Conservation (phyloP, 2,888 invertebrate genomes). For the Rosalia funebris region DNA sequence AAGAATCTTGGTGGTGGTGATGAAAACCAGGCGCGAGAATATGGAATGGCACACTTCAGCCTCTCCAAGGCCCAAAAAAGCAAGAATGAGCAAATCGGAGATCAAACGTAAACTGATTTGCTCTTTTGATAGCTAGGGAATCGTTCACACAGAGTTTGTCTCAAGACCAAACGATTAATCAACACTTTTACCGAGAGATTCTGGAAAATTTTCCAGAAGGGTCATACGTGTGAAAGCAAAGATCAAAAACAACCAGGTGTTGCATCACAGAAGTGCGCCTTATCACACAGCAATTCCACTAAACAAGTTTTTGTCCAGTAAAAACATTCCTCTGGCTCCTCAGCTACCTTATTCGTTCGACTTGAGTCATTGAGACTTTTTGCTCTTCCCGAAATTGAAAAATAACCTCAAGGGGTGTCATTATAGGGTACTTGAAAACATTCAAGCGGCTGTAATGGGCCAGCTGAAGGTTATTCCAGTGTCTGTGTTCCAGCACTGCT, state of each 20-base stretch:
- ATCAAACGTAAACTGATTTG: too few species aligned
- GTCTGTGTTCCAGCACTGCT: neutral
- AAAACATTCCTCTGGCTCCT: neutral
- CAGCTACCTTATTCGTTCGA: neutral
- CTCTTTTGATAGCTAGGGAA: too few species aligned
- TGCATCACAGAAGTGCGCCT: neutral
- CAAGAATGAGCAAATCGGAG: too few species aligned
- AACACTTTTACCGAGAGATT: conserved; percentile 37
- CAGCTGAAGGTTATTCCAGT: neutral
- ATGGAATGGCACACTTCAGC: too few species aligned
- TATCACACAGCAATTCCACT: neutral
- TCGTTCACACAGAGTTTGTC: too few species aligned
- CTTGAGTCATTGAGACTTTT: neutral
- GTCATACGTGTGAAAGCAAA: conserved; percentile 28
- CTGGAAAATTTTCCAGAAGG: conserved; percentile 46
- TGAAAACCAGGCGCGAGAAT: too few species aligned
- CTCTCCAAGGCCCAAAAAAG: too few species aligned
- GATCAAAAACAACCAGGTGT: neutral
- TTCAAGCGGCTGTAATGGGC: neutral
- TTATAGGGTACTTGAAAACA: neutral
- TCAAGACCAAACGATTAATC: too few species aligned
- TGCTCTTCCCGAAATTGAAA: neutral
- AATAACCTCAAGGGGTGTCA: neutral
- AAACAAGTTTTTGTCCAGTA: neutral
- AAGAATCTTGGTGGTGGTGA: too few species aligned